phyloP scores from a whole-genome alignment of 2,113 vertebrate species.

The Onychorhynchus coronatus region DNA sequence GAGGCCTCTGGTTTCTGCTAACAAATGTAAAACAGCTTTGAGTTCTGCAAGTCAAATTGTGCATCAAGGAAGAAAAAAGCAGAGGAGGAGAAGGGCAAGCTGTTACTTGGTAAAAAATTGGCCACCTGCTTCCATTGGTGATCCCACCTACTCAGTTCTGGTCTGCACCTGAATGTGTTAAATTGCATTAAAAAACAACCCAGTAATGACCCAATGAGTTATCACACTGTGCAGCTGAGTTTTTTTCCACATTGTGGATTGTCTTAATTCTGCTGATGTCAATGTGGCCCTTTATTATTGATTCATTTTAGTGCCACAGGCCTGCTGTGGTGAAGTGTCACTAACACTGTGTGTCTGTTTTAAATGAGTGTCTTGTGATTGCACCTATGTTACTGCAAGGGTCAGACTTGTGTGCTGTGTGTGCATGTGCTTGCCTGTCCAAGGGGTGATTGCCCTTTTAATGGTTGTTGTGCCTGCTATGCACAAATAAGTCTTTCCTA shows the following conservation, averaged over 20 bases:
- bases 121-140: neutral
- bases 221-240: neutral
- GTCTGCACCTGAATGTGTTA: too few species aligned
- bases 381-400: rapidly evolving
- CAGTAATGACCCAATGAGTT: neutral
- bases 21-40: neutral
- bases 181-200: neutral
- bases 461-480: neutral
- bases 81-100: neutral
- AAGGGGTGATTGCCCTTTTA: neutral
- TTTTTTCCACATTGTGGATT: neutral
- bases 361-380: neutral
- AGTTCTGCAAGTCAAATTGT: neutral
- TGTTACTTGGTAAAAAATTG: neutral
- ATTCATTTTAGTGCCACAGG: neutral
- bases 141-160: neutral
- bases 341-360: neutral
- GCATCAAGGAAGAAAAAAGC: neutral
- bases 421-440: neutral
- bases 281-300: neutral
- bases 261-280: neutral
- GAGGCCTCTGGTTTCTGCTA: neutral
- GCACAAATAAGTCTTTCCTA: neutral
- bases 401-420: neutral
- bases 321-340: neutral